These are phyloP conservation scores for Erebia palarica DNA, from an alignment of 2,888 invertebrate species.

Conservation along the genomic window DNA sequence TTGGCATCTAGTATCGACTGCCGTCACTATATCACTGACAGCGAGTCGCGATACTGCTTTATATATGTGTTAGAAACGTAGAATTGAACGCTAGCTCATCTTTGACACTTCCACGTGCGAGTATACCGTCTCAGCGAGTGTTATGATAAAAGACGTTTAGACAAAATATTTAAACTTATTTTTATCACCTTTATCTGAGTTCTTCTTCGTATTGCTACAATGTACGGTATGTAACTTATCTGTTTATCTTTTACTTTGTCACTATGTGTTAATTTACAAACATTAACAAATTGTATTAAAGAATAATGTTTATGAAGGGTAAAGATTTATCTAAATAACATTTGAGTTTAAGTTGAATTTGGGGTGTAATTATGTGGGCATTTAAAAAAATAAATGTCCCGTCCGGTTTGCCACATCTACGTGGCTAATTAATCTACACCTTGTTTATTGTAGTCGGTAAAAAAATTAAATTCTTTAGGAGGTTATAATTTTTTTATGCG, in stretches of 20 bases:
- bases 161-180: slow-evolving; percentile 7
- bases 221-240: not conserved
- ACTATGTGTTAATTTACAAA: slow-evolving; percentile 3
- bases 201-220: not conserved
- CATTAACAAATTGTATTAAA: not conserved
- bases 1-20: not conserved
- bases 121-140: not conserved
- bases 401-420: not conserved
- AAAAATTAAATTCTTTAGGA: not conserved
- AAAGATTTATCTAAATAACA: not conserved
- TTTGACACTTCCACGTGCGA: slow-evolving; percentile 7
- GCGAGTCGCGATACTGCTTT: not conserved
- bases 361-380: not conserved
- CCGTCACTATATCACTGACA: not conserved
- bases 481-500: not conserved
- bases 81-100: not conserved
- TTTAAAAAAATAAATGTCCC: not conserved
- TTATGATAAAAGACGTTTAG: not conserved
- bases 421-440: not conserved
- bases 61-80: not conserved
- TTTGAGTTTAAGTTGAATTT: not conserved
- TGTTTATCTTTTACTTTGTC: slow-evolving; percentile 6
- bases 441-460: not conserved
- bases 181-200: not conserved
- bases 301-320: not conserved